Percentiles rank a stretch among this genome's conserved stretches.
Evolutionary conservation across 2,888 invertebrate species (phyloP).

Genomic region (Rhagium mordax): DNA sequence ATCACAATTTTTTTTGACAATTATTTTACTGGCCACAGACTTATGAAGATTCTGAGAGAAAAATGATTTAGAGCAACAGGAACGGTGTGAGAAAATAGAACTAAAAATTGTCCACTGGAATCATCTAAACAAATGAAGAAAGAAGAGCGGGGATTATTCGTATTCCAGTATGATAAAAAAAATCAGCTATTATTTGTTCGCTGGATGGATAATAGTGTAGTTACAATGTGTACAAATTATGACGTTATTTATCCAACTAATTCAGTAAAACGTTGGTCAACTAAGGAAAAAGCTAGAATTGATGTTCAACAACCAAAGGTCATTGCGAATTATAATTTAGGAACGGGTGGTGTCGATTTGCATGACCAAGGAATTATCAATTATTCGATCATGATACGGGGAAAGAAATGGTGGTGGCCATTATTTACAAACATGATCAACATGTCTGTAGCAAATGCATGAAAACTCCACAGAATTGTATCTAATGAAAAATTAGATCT

Average conservation of each 20-base stretch:
- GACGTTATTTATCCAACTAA: constrained; percentile 19
- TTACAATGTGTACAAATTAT: constrained; percentile 16
- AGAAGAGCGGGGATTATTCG: neutral
- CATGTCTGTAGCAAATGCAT: constrained; percentile 15
- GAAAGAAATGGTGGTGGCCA: constrained; percentile 29
- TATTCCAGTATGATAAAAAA: neutral
- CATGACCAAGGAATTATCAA: constrained; percentile 36
- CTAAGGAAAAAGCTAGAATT: constrained; percentile 27
- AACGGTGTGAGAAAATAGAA: no score
- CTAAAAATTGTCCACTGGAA: no score
- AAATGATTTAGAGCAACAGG: no score
- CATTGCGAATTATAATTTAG: constrained; percentile 31
- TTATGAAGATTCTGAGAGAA: no score
- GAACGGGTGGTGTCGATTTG: constrained; percentile 39
- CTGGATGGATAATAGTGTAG: constrained; percentile 1
- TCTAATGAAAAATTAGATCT: neutral
- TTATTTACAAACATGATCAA: constrained; percentile 24
- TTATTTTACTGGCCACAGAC: no score
- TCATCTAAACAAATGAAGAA: no score
- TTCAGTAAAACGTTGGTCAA: constrained; percentile 37
- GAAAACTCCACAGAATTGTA: constrained; percentile 11
- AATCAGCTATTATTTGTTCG: constrained; percentile 11
- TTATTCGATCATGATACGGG: constrained; percentile 29
- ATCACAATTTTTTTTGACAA: no score
- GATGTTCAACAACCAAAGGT: constrained; percentile 33